phyloP scores from a whole-genome alignment of 1,140 invertebrate species.

The Monochamus saltuarius region DNA sequence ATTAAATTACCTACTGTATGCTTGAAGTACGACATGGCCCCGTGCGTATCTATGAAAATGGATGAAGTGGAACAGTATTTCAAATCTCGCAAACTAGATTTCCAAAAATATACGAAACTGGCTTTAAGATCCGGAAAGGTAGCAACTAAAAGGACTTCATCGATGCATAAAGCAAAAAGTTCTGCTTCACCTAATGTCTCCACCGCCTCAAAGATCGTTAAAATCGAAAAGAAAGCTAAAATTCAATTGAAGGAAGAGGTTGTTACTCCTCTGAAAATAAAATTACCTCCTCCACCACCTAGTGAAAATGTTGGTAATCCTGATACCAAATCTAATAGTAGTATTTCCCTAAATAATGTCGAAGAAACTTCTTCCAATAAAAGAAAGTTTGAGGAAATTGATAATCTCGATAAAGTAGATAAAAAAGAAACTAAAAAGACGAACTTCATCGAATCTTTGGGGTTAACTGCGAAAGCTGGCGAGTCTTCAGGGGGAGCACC shows the following conservation, averaged over 20 bases:
- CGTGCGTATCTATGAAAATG: slow-evolving; percentile 24
- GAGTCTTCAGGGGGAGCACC: slow-evolving; percentile 11
- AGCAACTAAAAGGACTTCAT: slow-evolving; percentile 1
- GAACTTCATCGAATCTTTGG: slow-evolving; percentile 1
- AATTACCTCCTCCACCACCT: too few species aligned
- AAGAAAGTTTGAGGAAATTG: slow-evolving; percentile 1
- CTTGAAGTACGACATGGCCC: slow-evolving; percentile 18
- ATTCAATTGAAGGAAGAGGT: too few species aligned
- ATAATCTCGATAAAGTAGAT: neutral
- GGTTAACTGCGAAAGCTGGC: neutral
- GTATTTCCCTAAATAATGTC: neutral
- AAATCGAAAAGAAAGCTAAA: too few species aligned
- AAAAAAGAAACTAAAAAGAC: neutral
- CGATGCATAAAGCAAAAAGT: neutral
- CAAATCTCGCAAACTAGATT: neutral
- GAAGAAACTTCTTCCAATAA: neutral
- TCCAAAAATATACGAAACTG: neutral
- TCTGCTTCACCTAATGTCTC: too few species aligned
- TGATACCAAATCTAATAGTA: too few species aligned
- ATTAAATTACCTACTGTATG: slow-evolving; percentile 28
- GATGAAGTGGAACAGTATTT: slow-evolving; percentile 25
- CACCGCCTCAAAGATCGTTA: too few species aligned
- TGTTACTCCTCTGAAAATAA: too few species aligned
- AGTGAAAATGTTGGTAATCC: too few species aligned
- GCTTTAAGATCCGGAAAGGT: neutral